Conservation (phyloP, 2,113 vertebrate species). For the Cyanistes caeruleus region DNA sequence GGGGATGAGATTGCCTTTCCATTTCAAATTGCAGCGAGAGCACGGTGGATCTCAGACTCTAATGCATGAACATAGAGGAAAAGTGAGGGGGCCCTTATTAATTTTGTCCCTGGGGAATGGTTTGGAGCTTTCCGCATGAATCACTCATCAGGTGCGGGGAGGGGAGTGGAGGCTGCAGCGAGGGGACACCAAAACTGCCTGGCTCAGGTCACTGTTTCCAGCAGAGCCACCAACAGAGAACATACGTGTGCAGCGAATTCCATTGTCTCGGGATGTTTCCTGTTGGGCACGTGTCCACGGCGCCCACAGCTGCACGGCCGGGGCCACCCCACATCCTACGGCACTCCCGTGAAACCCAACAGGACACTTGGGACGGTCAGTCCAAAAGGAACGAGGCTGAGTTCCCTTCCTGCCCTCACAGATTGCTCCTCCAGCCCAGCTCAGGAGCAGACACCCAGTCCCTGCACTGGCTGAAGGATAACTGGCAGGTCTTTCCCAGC, state of each 20-base stretch:
- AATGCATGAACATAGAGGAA: background rate
- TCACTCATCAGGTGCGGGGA: background rate
- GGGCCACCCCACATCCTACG: background rate
- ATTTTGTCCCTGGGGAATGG: background rate
- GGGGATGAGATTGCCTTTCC: background rate
- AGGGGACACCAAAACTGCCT: background rate
- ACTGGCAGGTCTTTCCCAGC: background rate
- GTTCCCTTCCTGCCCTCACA: background rate
- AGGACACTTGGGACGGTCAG: background rate
- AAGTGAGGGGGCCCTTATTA: background rate
- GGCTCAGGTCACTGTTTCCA: background rate
- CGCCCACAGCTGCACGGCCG: background rate
- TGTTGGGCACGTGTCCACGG: background rate
- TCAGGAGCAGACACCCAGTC: fast-evolving
- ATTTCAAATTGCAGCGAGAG: background rate
- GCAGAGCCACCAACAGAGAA: background rate
- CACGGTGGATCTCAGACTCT: background rate
- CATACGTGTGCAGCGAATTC: background rate
- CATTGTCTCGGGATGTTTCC: constrained; percentile 51
- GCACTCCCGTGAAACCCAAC: background rate
- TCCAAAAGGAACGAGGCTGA: background rate
- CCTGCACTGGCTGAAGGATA: background rate
- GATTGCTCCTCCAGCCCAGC: background rate
- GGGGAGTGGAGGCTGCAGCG: background rate
- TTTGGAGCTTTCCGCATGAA: background rate